These are phyloP conservation scores for Brachypodius melanocephalos DNA, from an alignment of 2,113 vertebrate species.

Conservation along the genomic window DNA sequence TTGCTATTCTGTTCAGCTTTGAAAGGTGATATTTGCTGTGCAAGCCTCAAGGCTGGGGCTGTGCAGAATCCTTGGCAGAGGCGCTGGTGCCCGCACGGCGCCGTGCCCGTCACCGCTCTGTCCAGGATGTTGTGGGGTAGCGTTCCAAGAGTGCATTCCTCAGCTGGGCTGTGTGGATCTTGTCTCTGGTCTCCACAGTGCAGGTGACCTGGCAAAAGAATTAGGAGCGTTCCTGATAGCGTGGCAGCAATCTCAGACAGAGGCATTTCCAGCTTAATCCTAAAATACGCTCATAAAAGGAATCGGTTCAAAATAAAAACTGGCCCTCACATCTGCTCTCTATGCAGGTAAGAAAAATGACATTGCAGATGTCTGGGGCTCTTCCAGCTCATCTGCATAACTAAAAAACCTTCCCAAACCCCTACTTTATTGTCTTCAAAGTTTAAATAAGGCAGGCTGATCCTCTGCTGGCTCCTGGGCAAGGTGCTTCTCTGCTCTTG, in stretches of 20 bases:
- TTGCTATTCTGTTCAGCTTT: neutral
- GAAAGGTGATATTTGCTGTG: neutral
- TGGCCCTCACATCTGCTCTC: neutral
- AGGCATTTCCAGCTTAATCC: neutral
- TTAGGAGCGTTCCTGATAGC: slow-evolving; percentile 23
- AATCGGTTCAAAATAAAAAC: neutral
- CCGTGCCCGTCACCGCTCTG: slow-evolving; percentile 74
- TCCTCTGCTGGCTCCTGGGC: neutral
- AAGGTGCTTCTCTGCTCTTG: neutral
- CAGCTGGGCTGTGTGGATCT: slow-evolving; percentile 79
- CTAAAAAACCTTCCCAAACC: neutral
- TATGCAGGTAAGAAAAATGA: neutral
- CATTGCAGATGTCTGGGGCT: neutral
- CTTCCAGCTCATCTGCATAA: neutral
- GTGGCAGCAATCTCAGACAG: neutral
- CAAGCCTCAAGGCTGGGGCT: neutral
- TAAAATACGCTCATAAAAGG: neutral
- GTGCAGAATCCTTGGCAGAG: neutral
- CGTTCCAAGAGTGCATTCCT: slow-evolving; percentile 76
- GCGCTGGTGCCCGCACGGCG: neutral
- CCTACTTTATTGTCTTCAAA: neutral
- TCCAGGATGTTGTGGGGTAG: slow-evolving; percentile 81
- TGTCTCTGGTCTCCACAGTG: slow-evolving; percentile 86
- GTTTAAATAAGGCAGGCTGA: neutral
- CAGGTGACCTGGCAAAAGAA: slow-evolving; percentile 82